phyloP scores from a whole-genome alignment of 1,140 invertebrate genomes.

The Tetragonula clypearis region DNA sequence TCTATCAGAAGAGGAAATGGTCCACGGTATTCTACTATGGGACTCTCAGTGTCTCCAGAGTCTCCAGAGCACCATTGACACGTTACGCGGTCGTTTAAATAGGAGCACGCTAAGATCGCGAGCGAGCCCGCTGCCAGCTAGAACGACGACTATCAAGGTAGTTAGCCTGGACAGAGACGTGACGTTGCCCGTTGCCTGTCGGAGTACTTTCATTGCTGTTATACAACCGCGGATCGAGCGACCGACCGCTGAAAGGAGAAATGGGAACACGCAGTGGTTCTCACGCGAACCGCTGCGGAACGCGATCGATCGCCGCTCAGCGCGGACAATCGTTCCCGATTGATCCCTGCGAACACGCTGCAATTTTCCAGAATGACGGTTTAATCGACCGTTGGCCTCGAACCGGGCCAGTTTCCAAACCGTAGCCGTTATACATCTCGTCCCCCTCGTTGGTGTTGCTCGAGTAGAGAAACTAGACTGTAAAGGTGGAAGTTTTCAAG shows the following conservation, averaged over 20 bases:
- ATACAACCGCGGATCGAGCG: constrained; percentile 74
- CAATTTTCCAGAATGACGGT: not conserved
- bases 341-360: not conserved
- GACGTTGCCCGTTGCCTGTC: constrained; percentile 57
- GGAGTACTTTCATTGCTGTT: constrained; percentile 77
- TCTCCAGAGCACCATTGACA: not conserved
- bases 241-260: constrained; percentile 72
- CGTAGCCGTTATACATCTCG: not conserved
- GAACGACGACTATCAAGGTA: constrained; percentile 47
- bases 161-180: constrained; percentile 48
- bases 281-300: constrained; percentile 44
- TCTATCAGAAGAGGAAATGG: too few relatives aligned
- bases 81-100: constrained; percentile 42
- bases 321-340: not conserved
- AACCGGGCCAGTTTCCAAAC: not conserved
- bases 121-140: constrained; percentile 18
- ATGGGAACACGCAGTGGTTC: constrained; percentile 74
- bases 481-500: not conserved
- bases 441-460: not conserved
- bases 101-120: constrained; percentile 27
- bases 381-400: not conserved
- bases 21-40: not conserved
- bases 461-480: too few relatives aligned
- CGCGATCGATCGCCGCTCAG: constrained; percentile 25
- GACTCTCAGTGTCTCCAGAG: not conserved